A percentile compares a stretch with the other conserved stretches of the same genome.
These are phyloP conservation scores for Choristoneura fumiferana DNA, from an alignment of 1,140 invertebrate genomes.

Conservation along the genomic window DNA sequence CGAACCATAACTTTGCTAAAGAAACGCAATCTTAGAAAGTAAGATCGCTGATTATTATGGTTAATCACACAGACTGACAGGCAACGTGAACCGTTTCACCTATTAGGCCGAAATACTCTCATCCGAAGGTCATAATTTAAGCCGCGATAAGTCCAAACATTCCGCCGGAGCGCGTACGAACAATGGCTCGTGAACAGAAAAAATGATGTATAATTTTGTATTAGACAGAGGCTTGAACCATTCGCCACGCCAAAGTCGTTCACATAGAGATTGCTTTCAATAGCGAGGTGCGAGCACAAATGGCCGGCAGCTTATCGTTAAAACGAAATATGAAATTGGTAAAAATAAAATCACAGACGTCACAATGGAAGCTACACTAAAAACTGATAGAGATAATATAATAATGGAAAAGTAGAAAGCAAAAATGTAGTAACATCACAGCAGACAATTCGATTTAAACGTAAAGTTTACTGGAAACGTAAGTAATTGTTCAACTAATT, in stretches of 20 bases:
- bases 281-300: slow-evolving; percentile 24
- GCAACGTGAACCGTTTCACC: slow-evolving; percentile 54
- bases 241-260: slow-evolving; percentile 37
- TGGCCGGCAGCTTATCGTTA: slow-evolving; percentile 26
- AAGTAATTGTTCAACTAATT: slow-evolving; percentile 5
- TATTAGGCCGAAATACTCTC: slow-evolving; percentile 46
- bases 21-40: slow-evolving; percentile 46
- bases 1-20: slow-evolving; percentile 14
- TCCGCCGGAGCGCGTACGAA: slow-evolving; percentile 34
- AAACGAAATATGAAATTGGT: slow-evolving; percentile 28
- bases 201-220: slow-evolving; percentile 55
- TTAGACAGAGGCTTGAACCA: slow-evolving; percentile 19
- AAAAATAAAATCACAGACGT: slow-evolving; percentile 28
- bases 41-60: slow-evolving; percentile 39
- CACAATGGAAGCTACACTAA: slow-evolving; percentile 7
- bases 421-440: not conserved
- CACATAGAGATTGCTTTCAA: slow-evolving; percentile 48
- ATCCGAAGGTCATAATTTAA: slow-evolving; percentile 57
- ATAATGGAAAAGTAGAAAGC: slow-evolving; percentile 34
- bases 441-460: not conserved
- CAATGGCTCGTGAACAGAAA: slow-evolving; percentile 57
- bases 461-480: slow-evolving; percentile 5
- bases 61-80: slow-evolving; percentile 40
- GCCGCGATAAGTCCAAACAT: slow-evolving; percentile 52
- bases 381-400: slow-evolving; percentile 32